A percentile compares a stretch with the other conserved stretches of the same genome.
phyloP scores from a whole-genome alignment of 2,888 invertebrate genomes.

The Stegana nigrithorax region DNA sequence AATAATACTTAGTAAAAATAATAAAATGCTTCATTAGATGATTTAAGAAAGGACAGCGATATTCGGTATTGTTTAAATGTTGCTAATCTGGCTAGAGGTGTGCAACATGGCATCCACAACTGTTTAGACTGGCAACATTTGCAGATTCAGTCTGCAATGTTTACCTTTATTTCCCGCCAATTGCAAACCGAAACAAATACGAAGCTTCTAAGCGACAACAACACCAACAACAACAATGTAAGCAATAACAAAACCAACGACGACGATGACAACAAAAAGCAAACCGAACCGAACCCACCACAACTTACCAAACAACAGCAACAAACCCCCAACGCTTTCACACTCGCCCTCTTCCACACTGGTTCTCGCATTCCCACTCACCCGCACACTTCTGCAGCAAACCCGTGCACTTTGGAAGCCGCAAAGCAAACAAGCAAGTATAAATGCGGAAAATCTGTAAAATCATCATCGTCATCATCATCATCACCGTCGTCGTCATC shows the following conservation, averaged over 20 bases:
- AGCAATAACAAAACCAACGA: neutral
- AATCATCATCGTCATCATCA: conserved; percentile 25
- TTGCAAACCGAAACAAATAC: conserved; percentile 54
- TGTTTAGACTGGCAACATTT: conserved; percentile 16
- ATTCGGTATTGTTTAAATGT: no score
- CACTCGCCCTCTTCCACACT: no score
- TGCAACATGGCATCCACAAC: conserved; percentile 48
- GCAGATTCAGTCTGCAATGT: conserved; percentile 35
- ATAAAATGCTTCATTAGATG: neutral
- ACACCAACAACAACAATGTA: conserved; percentile 18
- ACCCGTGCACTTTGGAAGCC: conserved; percentile 31
- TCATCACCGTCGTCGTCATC: neutral
- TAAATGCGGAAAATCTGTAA: conserved; percentile 49
- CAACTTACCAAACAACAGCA: conserved; percentile 41
- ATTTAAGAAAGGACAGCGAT: neutral
- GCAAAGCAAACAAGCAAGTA: conserved; percentile 23
- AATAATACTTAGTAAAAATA: neutral
- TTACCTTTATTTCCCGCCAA: conserved; percentile 58
- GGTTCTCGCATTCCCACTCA: conserved; percentile 16
- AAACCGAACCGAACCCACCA: conserved; percentile 41
- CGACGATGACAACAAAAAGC: no score
- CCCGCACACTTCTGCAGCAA: conserved; percentile 26
- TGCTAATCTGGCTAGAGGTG: conserved; percentile 2
- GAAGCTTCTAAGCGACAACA: conserved; percentile 18
- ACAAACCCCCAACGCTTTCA: neutral